phyloP scores from a whole-genome alignment of 2,797 vertebrate species.

The Syngnathus acus region DNA sequence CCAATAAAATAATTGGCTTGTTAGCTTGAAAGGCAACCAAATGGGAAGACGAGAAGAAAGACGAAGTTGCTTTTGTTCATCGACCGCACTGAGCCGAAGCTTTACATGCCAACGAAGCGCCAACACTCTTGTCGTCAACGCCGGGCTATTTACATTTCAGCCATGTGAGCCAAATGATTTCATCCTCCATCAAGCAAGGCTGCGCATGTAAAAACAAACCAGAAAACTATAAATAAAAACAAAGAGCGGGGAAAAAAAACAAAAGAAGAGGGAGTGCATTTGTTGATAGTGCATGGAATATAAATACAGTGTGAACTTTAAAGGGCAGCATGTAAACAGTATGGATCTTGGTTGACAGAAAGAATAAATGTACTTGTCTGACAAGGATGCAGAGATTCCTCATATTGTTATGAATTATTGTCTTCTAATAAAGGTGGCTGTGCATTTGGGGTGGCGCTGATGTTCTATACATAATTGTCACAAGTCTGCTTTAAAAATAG shows the following conservation, averaged over 20 bases:
- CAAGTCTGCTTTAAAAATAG: not conserved
- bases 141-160: not conserved
- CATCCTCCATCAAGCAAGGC: not conserved
- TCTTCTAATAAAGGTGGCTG: not conserved
- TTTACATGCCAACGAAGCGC: not conserved
- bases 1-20: constrained; percentile 6
- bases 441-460: not conserved
- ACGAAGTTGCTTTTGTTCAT: constrained; percentile 3
- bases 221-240: not conserved
- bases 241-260: not conserved
- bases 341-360: constrained; percentile 2
- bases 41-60: constrained; percentile 2
- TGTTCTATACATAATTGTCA: not conserved
- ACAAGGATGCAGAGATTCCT: not conserved
- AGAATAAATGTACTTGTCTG: constrained; percentile 2
- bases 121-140: not conserved
- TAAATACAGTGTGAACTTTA: constrained; percentile 5
- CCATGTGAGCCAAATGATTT: not conserved
- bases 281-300: constrained; percentile 4
- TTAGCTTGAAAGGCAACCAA: not conserved
- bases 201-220: not conserved
- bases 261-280: not conserved
- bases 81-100: not conserved
- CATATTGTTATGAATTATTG: not conserved
- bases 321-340: constrained; percentile 9